These are phyloP conservation scores for Drosophila picticornis DNA, from an alignment of 2,888 invertebrate species.

Conservation along the genomic window DNA sequence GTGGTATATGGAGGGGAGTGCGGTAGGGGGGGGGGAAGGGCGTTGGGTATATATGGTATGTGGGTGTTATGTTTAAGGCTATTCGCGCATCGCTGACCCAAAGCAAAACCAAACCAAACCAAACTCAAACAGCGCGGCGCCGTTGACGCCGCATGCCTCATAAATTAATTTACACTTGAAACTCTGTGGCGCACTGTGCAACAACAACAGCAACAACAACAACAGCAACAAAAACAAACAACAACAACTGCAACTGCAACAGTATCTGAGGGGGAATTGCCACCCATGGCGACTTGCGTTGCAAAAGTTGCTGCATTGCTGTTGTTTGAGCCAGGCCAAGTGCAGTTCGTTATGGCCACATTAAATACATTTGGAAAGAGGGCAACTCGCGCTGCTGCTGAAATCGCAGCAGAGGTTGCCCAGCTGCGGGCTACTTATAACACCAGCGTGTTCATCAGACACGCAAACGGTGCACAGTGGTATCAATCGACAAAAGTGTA, in stretches of 20 bases:
- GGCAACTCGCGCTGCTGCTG: background rate
- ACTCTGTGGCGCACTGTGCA: slow-evolving; percentile 60
- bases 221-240: slow-evolving; percentile 53
- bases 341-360: slow-evolving; percentile 59
- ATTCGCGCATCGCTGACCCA: slow-evolving; percentile 36
- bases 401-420: slow-evolving; percentile 1
- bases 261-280: slow-evolving; percentile 38
- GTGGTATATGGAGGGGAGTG: background rate
- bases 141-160: slow-evolving; percentile 71
- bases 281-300: slow-evolving; percentile 59
- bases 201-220: slow-evolving; percentile 43
- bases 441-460: background rate
- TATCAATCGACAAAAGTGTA: background rate
- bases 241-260: slow-evolving; percentile 59
- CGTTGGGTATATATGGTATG: background rate
- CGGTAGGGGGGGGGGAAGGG: background rate
- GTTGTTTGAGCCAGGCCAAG: slow-evolving; percentile 40
- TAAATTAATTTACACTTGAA: slow-evolving; percentile 79
- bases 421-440: slow-evolving; percentile 7
- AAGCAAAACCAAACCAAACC: slow-evolving; percentile 24
- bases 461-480: slow-evolving; percentile 15
- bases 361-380: slow-evolving; percentile 38
- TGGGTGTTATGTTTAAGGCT: slow-evolving; percentile 7
- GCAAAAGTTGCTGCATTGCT: slow-evolving; percentile 41
- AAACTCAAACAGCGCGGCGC: slow-evolving; percentile 55